Evolutionary conservation across 2,888 invertebrate genomes (phyloP).

Genomic region (Ormyrus pomaceus): DNA sequence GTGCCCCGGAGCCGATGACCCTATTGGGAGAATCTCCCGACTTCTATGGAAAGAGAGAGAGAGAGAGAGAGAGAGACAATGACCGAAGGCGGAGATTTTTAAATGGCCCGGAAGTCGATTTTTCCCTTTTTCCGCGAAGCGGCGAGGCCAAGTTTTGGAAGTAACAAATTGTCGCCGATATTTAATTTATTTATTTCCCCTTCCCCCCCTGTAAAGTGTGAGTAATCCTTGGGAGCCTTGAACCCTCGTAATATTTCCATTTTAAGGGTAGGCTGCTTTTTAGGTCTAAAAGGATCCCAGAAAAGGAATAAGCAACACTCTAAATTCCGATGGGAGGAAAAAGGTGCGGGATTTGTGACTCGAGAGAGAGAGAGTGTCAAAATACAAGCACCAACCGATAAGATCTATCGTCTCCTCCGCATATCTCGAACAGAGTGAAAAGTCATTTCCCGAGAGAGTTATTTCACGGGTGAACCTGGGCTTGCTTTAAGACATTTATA

Average conservation of each 20-base stretch:
- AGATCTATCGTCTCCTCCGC: slow-evolving; percentile 22
- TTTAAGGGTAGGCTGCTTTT: slow-evolving; percentile 35
- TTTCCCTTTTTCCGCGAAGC: slow-evolving; percentile 16
- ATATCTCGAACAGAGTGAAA: slow-evolving; percentile 14
- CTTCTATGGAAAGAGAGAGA: too few species aligned
- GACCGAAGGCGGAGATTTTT: background rate
- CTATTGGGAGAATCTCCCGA: too few species aligned
- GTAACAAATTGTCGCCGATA: too few species aligned
- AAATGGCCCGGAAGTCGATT: background rate
- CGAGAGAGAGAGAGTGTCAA: slow-evolving; percentile 30
- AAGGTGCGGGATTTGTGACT: slow-evolving; percentile 44
- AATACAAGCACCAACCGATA: slow-evolving; percentile 43
- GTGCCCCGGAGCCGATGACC: too few species aligned
- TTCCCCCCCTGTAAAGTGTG: background rate
- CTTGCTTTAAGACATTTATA: slow-evolving; percentile 4
- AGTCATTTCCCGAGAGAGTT: slow-evolving; percentile 35
- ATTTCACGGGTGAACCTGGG: background rate
- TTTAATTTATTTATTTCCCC: too few species aligned
- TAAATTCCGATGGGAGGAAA: slow-evolving; percentile 45
- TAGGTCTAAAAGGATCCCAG: slow-evolving; percentile 19
- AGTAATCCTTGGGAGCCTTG: background rate
- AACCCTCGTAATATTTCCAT: slow-evolving; percentile 26
- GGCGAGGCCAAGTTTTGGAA: too few species aligned
- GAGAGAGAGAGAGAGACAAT: too few species aligned
- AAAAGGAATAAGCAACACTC: slow-evolving; percentile 36